These are phyloP conservation scores for Eupithecia exiguata DNA, from an alignment of 2,888 invertebrate species.

Conservation along the genomic window DNA sequence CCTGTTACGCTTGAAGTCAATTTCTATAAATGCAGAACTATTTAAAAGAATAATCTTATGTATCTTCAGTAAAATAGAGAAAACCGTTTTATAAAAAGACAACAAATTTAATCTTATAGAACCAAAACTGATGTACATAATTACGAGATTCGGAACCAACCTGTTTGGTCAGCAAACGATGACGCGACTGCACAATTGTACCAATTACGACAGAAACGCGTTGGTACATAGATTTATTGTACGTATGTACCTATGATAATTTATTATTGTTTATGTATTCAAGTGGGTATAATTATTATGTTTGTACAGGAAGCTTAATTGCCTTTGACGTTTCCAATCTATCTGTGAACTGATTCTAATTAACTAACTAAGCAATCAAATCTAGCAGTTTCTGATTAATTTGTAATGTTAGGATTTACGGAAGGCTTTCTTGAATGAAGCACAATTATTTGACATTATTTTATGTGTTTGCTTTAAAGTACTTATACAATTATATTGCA, in stretches of 20 bases:
- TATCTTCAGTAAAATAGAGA: not conserved
- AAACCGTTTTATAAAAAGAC: too few species aligned
- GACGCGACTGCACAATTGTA: not conserved
- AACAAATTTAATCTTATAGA: too few species aligned
- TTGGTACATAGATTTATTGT: not conserved
- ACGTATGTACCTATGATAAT: not conserved
- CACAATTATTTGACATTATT: slow-evolving; percentile 1
- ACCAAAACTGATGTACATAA: not conserved
- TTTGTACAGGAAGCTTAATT: slow-evolving; percentile 16
- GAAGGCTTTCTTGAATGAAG: not conserved
- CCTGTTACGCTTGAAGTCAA: not conserved
- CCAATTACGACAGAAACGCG: not conserved
- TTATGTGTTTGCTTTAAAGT: not conserved
- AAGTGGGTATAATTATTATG: not conserved
- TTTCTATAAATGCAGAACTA: not conserved
- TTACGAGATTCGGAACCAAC: not conserved
- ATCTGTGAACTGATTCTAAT: slow-evolving; percentile 16
- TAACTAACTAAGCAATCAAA: slow-evolving; percentile 32
- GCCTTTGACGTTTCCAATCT: slow-evolving; percentile 15
- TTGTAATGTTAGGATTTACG: not conserved
- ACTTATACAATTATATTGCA: slow-evolving; percentile 25
- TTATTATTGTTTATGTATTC: not conserved
- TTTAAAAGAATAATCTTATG: not conserved
- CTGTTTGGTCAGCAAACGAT: not conserved
- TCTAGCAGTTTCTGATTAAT: not conserved